Percentiles rank a stretch among this genome's conserved stretches.
These are phyloP conservation scores for Conus ventricosus DNA, from an alignment of 1,140 invertebrate genomes.

Conservation along the genomic window DNA sequence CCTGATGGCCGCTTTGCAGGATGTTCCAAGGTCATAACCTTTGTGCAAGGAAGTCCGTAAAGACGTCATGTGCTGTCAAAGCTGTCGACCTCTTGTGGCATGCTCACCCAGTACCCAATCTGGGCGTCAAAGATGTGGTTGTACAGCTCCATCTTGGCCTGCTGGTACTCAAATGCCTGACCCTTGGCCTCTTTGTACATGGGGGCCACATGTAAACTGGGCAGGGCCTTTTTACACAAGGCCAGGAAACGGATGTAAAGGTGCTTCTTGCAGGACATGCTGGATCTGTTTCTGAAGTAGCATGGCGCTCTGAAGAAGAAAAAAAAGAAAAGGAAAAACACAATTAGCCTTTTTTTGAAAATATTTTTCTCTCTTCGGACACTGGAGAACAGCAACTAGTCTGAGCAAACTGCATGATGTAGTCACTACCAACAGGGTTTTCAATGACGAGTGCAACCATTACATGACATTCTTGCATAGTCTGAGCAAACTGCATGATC, in stretches of 20 bases:
- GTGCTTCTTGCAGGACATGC: conserved; percentile 5
- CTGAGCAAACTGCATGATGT: too few relatives aligned
- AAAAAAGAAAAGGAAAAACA: background rate
- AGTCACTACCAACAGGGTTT: too few relatives aligned
- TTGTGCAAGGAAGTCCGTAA: too few relatives aligned
- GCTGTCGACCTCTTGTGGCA: conserved; percentile 47
- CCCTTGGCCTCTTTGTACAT: conserved; percentile 46
- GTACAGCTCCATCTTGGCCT: conserved; percentile 53
- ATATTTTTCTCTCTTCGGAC: too few relatives aligned
- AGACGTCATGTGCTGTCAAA: conserved; percentile 28
- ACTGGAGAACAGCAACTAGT: too few relatives aligned
- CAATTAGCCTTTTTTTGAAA: background rate
- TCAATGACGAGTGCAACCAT: too few relatives aligned
- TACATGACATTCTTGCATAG: too few relatives aligned
- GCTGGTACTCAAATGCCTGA: conserved; percentile 45
- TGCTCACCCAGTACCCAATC: conserved; percentile 59
- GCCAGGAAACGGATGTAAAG: background rate
- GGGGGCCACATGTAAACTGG: background rate
- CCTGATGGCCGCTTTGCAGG: too few relatives aligned
- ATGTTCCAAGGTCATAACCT: too few relatives aligned
- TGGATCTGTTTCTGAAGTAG: background rate
- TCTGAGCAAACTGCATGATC: too few relatives aligned
- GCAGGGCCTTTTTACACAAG: background rate
- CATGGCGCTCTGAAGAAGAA: background rate
- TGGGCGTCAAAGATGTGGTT: conserved; percentile 48